These are phyloP conservation scores for Todiramphus saurophagus DNA, from an alignment of 2,113 vertebrate genomes.

Conservation along the genomic window DNA sequence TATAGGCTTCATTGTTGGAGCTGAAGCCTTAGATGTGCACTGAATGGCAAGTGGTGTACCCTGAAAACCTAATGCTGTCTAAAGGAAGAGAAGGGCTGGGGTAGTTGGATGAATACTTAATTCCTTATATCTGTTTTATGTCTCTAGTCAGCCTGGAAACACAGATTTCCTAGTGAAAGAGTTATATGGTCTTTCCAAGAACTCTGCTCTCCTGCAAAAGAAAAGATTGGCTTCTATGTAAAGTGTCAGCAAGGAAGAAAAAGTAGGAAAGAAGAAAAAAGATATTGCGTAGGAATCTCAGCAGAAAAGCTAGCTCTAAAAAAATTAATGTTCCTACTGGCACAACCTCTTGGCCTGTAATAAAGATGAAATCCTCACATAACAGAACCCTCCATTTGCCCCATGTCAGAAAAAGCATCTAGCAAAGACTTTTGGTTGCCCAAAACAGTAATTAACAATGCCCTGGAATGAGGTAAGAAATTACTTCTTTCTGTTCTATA, in stretches of 20 bases:
- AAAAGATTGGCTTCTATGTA: slow-evolving; percentile 8
- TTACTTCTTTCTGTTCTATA: not conserved
- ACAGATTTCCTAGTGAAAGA: slow-evolving; percentile 41
- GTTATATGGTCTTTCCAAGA: slow-evolving; percentile 49
- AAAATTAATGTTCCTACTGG: not conserved
- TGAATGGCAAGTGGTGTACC: slow-evolving; percentile 52
- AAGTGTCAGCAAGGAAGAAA: not conserved
- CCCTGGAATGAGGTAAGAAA: not conserved
- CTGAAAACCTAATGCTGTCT: slow-evolving; percentile 29
- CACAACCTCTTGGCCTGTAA: not conserved
- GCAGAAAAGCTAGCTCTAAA: not conserved
- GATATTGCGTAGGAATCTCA: not conserved
- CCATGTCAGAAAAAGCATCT: not conserved
- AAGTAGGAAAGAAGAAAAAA: not conserved
- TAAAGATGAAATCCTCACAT: slow-evolving; percentile 9
- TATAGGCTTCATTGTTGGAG: slow-evolving; percentile 28
- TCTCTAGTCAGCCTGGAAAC: slow-evolving; percentile 30
- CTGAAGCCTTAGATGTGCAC: slow-evolving; percentile 44
- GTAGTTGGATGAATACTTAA: slow-evolving; percentile 52
- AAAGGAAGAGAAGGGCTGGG: not conserved
- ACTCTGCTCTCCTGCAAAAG: slow-evolving; percentile 8
- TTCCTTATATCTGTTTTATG: slow-evolving; percentile 56
- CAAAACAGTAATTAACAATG: not conserved
- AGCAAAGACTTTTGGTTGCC: not conserved
- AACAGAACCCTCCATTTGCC: not conserved